Evolutionary conservation across 2,113 vertebrate species (phyloP).

Genomic region (Lontra canadensis): DNA sequence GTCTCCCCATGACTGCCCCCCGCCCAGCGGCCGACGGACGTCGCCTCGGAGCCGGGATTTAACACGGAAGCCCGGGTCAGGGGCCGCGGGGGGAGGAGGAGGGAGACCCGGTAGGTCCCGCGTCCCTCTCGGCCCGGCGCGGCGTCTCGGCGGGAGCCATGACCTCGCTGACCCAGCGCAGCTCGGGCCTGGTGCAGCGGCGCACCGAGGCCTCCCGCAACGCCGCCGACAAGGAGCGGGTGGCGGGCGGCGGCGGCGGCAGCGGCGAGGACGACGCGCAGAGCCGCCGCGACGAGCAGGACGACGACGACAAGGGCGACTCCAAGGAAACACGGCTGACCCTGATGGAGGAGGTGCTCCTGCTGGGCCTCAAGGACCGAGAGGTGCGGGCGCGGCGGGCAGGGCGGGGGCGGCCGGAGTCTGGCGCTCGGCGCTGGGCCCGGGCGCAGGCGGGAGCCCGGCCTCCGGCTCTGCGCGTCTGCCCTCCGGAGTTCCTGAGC

Average conservation of each 20-base stretch:
- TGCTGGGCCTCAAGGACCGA: constrained; percentile 96
- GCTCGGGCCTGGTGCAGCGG: constrained; percentile 96
- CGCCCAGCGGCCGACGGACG: constrained; percentile 27
- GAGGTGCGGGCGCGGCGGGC: constrained; percentile 86
- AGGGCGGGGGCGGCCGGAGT: not conserved
- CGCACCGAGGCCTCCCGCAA: constrained; percentile 94
- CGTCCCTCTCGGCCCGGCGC: not conserved
- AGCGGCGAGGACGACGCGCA: constrained; percentile 87
- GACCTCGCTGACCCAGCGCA: constrained; percentile 95
- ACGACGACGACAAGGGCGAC: constrained; percentile 91
- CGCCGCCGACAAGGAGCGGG: constrained; percentile 88
- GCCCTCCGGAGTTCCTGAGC: not conserved
- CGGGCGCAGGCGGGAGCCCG: not conserved
- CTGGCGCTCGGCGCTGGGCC: not conserved
- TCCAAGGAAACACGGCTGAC: constrained; percentile 97
- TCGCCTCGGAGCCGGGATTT: constrained; percentile 22
- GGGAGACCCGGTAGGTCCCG: not conserved
- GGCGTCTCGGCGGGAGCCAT: constrained; percentile 81
- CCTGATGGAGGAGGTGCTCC: constrained; percentile 96
- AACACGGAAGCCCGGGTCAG: constrained; percentile 64
- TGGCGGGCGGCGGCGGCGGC: constrained; percentile 82
- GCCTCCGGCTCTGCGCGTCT: not conserved
- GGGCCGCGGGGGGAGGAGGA: not conserved
- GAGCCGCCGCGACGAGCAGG: constrained; percentile 88
- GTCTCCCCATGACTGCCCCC: constrained; percentile 52